Conservation (phyloP, 1,140 invertebrate species). For the Caenorhabditis inopinata region DNA sequence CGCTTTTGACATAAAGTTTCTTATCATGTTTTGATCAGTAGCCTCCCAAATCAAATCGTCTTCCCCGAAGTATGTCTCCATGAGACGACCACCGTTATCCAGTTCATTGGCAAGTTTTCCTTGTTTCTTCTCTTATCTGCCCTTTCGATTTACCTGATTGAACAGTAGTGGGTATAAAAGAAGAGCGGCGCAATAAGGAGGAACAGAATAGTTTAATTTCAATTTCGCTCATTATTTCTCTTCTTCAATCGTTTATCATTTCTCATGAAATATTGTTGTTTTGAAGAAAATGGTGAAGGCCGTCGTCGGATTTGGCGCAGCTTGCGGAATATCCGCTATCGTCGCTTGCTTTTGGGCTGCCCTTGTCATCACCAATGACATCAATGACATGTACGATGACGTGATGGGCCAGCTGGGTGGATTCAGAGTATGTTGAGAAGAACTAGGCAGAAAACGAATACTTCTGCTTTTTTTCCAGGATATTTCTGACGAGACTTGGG, state of each 20-base stretch:
- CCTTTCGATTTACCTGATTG: conserved; percentile 22
- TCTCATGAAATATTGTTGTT: not conserved
- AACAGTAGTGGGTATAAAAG: not conserved
- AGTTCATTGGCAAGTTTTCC: conserved; percentile 18
- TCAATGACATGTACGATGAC: conserved; percentile 48
- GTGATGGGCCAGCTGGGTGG: conserved; percentile 44
- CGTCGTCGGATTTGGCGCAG: conserved; percentile 38
- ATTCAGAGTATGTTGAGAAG: no score
- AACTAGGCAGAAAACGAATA: no score
- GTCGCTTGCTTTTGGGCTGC: conserved; percentile 43
- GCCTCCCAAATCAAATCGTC: no score
- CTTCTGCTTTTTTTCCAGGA: no score
- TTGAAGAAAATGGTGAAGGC: conserved; percentile 46
- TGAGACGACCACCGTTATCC: not conserved
- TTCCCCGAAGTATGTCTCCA: not conserved
- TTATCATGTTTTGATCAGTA: no score
- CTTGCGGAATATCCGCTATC: conserved; percentile 34
- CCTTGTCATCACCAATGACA: conserved; percentile 47
- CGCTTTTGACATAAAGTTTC: no score
- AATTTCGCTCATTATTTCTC: not conserved
- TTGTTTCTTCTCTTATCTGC: conserved; percentile 1
- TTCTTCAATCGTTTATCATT: not conserved
- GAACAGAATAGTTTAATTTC: not conserved
- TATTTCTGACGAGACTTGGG: conserved; percentile 46
- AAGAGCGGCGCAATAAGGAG: not conserved